Conservation (phyloP, 2,797 vertebrate species). For the Holocentrus rufus region DNA sequence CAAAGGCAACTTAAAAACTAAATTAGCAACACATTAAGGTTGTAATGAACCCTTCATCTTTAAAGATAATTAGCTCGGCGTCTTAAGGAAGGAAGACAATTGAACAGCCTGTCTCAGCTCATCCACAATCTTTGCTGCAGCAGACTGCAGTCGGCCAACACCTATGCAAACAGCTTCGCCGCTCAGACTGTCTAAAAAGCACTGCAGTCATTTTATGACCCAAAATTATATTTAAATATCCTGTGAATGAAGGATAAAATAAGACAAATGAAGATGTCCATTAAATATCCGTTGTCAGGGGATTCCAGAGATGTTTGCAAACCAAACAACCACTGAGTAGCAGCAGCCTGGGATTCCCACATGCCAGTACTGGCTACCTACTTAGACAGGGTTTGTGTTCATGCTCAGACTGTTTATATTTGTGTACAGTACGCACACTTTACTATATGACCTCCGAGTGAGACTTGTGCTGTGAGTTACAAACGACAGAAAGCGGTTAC, state of each 20-base stretch:
- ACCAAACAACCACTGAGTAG: conserved; percentile 9
- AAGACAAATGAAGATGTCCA: not conserved
- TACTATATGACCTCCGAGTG: not conserved
- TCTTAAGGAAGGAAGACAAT: not conserved
- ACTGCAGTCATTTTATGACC: not conserved
- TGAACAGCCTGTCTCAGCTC: not conserved
- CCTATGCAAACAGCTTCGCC: conserved; percentile 17
- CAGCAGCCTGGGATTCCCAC: not conserved
- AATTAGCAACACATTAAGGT: not conserved
- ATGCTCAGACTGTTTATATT: too few species aligned
- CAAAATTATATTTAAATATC: not conserved
- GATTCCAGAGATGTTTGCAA: not conserved
- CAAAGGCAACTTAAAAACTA: too few species aligned
- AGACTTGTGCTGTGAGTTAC: not conserved
- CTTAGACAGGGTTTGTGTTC: too few species aligned
- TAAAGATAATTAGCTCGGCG: not conserved
- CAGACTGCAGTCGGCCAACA: conserved; percentile 16
- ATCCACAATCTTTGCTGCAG: conserved; percentile 49
- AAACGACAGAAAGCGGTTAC: not conserved
- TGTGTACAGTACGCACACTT: not conserved
- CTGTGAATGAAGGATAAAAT: not conserved
- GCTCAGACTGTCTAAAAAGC: not conserved
- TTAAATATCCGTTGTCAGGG: not conserved
- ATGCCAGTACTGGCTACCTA: not conserved
- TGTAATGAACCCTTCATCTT: not conserved